Evolutionary conservation across 2,113 vertebrate genomes (phyloP).

Genomic region (Onychostoma macrolepis): DNA sequence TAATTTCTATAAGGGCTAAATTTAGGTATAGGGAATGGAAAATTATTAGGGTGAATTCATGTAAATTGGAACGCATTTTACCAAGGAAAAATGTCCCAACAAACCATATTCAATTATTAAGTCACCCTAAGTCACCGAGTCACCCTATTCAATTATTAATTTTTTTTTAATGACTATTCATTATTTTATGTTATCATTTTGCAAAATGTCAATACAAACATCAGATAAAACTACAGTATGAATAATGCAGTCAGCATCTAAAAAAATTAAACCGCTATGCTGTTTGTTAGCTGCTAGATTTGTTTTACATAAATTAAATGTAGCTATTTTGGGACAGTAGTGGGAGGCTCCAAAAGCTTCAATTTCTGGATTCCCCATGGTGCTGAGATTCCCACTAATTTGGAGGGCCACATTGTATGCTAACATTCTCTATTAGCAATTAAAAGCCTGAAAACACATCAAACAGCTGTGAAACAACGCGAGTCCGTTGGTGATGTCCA

Average conservation of each 20-base stretch:
- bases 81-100: too few species aligned
- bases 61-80: too few species aligned
- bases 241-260: neutral
- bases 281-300: neutral
- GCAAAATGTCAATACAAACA: neutral
- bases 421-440: constrained; percentile 8
- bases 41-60: neutral
- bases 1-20: neutral
- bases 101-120: too few species aligned
- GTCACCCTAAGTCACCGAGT: too few species aligned
- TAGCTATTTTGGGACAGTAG: neutral
- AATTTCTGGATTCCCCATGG: neutral
- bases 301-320: neutral
- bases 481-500: neutral
- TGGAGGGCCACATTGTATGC: constrained; percentile 18
- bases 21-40: neutral
- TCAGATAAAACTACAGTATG: neutral
- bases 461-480: constrained; percentile 6
- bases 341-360: neutral
- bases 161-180: neutral
- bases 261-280: neutral
- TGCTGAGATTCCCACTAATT: constrained; percentile 23
- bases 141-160: neutral
- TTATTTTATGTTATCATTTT: neutral
- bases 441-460: constrained; percentile 25